These are phyloP conservation scores for Bombus superbus DNA, from an alignment of 1,140 invertebrate species.

Conservation along the genomic window DNA sequence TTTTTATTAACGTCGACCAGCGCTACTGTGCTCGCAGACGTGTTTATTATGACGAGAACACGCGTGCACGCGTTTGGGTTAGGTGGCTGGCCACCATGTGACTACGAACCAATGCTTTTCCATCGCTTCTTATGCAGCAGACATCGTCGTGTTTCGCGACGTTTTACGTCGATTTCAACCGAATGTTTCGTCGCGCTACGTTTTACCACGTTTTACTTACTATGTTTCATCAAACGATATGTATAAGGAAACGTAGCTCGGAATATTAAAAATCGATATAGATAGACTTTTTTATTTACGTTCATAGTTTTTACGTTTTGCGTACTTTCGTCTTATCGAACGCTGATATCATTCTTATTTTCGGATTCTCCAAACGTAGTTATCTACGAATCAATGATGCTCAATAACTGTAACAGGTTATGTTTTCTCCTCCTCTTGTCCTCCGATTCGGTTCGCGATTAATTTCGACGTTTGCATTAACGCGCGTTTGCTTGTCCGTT, in stretches of 20 bases:
- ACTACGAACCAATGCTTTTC: slow-evolving; percentile 24
- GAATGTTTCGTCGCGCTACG: background rate
- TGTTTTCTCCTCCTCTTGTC: background rate
- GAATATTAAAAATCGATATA: background rate
- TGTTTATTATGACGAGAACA: slow-evolving; percentile 23
- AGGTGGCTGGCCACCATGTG: slow-evolving; percentile 26
- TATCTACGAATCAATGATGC: background rate
- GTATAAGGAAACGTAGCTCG: background rate
- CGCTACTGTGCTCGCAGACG: background rate
- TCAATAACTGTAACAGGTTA: background rate
- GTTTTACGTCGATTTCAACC: background rate
- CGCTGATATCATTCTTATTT: background rate
- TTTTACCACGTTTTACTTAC: background rate
- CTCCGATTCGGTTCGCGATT: background rate
- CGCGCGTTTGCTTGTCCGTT: background rate
- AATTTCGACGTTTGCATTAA: background rate
- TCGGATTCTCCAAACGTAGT: background rate
- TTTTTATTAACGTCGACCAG: background rate
- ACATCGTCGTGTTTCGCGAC: background rate
- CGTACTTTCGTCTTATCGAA: background rate
- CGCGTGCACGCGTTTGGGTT: slow-evolving; percentile 8
- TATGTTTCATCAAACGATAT: background rate
- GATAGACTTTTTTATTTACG: too few species aligned
- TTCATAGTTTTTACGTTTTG: background rate
- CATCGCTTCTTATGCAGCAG: background rate